phyloP scores from a whole-genome alignment of 2,113 vertebrate species.

The Herpetotheres cachinnans region DNA sequence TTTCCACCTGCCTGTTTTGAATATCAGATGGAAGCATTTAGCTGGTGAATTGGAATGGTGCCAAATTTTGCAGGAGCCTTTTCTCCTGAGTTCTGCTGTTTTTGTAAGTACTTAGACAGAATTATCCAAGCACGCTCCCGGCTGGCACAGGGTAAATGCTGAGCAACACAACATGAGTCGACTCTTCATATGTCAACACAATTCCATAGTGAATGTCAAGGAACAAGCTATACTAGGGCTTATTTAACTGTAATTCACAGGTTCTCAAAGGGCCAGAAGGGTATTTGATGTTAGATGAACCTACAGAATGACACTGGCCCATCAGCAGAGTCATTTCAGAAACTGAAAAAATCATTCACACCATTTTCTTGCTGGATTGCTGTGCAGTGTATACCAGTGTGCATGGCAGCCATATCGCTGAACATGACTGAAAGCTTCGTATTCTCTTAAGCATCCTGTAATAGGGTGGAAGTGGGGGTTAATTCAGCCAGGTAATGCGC shows the following conservation, averaged over 20 bases:
- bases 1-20: conserved; percentile 59
- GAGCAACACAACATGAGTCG: background rate
- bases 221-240: background rate
- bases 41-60: background rate
- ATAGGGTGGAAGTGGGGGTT: background rate
- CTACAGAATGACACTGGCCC: background rate
- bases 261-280: background rate
- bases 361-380: background rate
- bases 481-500: background rate
- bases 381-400: background rate
- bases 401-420: background rate
- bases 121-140: background rate
- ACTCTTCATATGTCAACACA: background rate
- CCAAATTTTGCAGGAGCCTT: conserved; percentile 4
- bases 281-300: background rate
- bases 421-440: background rate
- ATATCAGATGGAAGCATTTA: conserved; percentile 41
- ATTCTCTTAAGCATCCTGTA: background rate
- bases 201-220: background rate
- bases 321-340: background rate
- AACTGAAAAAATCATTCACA: background rate
- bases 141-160: background rate
- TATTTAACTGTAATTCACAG: background rate
- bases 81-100: background rate
- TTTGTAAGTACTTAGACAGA: conserved; percentile 21